These are phyloP conservation scores for Allacma fusca DNA, from an alignment of 2,888 invertebrate genomes.

Conservation along the genomic window DNA sequence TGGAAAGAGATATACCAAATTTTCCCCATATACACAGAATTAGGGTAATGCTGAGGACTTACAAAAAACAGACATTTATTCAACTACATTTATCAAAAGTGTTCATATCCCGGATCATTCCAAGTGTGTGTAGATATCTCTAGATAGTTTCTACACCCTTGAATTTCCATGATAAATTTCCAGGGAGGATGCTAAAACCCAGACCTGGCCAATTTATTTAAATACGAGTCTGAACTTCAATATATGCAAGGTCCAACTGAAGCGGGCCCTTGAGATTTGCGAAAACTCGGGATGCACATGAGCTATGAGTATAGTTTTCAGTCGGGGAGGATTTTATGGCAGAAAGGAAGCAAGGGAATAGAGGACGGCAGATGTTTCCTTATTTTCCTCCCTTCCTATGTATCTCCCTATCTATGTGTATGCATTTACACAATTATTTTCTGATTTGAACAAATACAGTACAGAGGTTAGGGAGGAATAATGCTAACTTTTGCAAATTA, in stretches of 20 bases:
- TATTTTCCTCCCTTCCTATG: neutral
- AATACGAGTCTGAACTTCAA: too few relatives aligned
- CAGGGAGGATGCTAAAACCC: too few relatives aligned
- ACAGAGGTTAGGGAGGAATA: neutral
- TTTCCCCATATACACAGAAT: neutral
- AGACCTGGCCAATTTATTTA: too few relatives aligned
- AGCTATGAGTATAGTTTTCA: neutral
- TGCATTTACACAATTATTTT: neutral
- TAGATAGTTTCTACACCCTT: too few relatives aligned
- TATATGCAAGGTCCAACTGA: neutral
- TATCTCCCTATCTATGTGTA: too few relatives aligned
- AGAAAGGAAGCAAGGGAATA: neutral
- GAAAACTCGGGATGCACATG: neutral
- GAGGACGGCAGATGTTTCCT: neutral
- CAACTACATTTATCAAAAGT: too few relatives aligned
- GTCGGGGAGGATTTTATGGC: neutral
- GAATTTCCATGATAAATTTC: too few relatives aligned
- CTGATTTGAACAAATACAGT: neutral
- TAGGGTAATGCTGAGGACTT: too few relatives aligned
- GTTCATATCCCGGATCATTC: too few relatives aligned
- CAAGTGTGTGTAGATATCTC: too few relatives aligned
- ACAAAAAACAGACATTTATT: too few relatives aligned
- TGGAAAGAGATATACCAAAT: neutral
- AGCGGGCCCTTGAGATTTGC: neutral
- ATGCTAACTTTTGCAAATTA: neutral